A percentile compares a stretch with the other conserved stretches of the same genome.
Evolutionary conservation across 2,888 invertebrate genomes (phyloP).

Genomic region (Chrysolina haemoptera): DNA sequence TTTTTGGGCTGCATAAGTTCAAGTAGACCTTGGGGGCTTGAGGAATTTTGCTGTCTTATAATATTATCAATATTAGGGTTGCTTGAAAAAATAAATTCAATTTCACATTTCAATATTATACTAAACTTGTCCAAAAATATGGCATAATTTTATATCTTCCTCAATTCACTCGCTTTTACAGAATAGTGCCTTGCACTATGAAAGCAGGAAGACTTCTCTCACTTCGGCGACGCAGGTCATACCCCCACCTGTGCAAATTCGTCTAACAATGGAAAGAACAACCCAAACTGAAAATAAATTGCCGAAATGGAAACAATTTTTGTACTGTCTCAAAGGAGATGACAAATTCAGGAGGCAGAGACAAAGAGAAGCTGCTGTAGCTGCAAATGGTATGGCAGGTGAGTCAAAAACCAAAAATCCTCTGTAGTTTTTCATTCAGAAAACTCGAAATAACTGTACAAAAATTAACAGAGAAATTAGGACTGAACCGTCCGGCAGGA

Average conservation of each 20-base stretch:
- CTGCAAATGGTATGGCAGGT: constrained; percentile 45
- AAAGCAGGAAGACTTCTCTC: constrained; percentile 61
- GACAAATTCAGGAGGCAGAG: constrained; percentile 82
- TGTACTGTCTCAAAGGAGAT: constrained; percentile 86
- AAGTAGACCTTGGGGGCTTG: too few species aligned
- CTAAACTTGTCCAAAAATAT: too few species aligned
- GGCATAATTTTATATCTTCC: too few species aligned
- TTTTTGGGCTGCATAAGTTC: too few species aligned
- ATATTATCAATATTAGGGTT: too few species aligned
- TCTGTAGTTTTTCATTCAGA: neutral
- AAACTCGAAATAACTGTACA: too few species aligned
- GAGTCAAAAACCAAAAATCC: neutral
- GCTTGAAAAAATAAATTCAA: too few species aligned
- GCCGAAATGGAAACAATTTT: constrained; percentile 84
- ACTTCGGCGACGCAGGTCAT: constrained; percentile 46
- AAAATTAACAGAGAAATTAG: too few species aligned
- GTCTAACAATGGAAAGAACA: constrained; percentile 84
- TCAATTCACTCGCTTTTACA: constrained; percentile 53
- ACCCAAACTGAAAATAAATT: constrained; percentile 86
- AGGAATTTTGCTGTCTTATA: too few species aligned
- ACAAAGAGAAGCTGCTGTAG: constrained; percentile 81
- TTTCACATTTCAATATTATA: too few species aligned
- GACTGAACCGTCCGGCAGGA: too few species aligned
- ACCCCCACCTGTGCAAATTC: constrained; percentile 65
- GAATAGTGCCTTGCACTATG: constrained; percentile 69